Base-by-base conservation (phyloP, 2,888 invertebrate species). In the Hypselothyrea guttata region DNA sequence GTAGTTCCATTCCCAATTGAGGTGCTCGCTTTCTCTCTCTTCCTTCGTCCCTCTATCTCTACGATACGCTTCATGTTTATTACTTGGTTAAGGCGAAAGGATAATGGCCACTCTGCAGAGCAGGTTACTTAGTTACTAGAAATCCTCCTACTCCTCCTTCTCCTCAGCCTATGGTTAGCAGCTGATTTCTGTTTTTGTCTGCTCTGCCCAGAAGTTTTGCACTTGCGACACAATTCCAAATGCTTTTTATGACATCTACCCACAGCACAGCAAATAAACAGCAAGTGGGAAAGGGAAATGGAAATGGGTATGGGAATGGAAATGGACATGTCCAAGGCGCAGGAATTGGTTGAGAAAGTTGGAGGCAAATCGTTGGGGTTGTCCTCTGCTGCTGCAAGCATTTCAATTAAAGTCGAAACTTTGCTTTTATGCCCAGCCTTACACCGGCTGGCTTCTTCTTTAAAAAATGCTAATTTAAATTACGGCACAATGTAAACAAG, bases 11-110 rank as follows among this genome's bases (percentile, higher is more conserved):
- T n/a, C 7, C 12, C 27, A 5, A 3, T 7, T 4, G 22, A 4
- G 27, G 18, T 16, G 2, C 3, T 1, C 34, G 9, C 9, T n/a
- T 1, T 0, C 22, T 12, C 7, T 18, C 42, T 27, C 30, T 27
- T 42, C 18, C 18, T 48, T 33, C 27, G 56, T 9, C 48, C 47
- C 63, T 30, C 69, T 75, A 66, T 75, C 78, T 70, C 57, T 72
- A 66, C 58, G 61, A 56, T 66, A 65, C 61, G 58, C 67, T 78
- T 82, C 81, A 86, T 88, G 79, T 84, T 88, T 87, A 86, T 88
- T 72, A 74, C 71, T 78, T 81, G 77, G 77, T 70, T 77, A 75
- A 81, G 74, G 74, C 71, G 77, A 84, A 82, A 79, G 76, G 81
- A 84, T 84, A 78, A 70, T 73, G 67, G 66, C 49, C 47, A 31